These are phyloP conservation scores for Chrysomela aeneicollis DNA, from an alignment of 2,888 invertebrate species.

Conservation along the genomic window DNA sequence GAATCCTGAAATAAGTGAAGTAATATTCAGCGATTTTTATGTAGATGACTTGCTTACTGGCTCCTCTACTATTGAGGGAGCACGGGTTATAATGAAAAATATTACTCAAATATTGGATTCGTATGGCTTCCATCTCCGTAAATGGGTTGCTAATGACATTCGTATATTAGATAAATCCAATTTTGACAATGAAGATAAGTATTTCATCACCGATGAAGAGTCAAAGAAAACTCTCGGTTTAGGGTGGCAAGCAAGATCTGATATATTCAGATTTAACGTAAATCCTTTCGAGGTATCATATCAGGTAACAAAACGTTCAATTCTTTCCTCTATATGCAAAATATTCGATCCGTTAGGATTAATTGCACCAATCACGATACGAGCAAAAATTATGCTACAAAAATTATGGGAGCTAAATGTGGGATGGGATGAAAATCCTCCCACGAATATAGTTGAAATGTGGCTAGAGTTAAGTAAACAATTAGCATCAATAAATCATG, in stretches of 20 bases:
- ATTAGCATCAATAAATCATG: conserved; percentile 7
- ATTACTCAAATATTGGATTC: neutral
- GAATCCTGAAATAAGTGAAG: conserved; percentile 30
- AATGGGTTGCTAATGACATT: neutral
- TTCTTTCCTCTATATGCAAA: conserved; percentile 19
- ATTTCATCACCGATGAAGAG: neutral
- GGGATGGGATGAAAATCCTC: conserved; percentile 15
- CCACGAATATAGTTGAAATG: neutral
- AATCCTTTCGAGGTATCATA: neutral
- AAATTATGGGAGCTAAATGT: conserved; percentile 15
- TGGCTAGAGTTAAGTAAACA: conserved; percentile 8
- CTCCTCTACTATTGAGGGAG: conserved; percentile 32
- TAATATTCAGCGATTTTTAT: conserved; percentile 42
- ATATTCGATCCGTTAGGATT: conserved; percentile 29
- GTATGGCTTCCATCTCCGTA: neutral
- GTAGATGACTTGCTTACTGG: conserved; percentile 48
- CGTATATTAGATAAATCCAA: neutral
- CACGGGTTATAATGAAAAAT: conserved; percentile 9
- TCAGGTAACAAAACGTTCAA: conserved; percentile 21
- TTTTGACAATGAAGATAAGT: neutral
- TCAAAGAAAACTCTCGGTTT: neutral
- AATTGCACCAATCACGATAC: conserved; percentile 26
- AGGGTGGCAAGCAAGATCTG: neutral
- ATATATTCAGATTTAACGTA: neutral
- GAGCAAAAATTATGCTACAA: conserved; percentile 14